Evolutionary conservation across 2,113 vertebrate species (phyloP), one percentile per base, ranked within the genome.

Genomic region (Chaetorhynchus papuensis): DNA sequence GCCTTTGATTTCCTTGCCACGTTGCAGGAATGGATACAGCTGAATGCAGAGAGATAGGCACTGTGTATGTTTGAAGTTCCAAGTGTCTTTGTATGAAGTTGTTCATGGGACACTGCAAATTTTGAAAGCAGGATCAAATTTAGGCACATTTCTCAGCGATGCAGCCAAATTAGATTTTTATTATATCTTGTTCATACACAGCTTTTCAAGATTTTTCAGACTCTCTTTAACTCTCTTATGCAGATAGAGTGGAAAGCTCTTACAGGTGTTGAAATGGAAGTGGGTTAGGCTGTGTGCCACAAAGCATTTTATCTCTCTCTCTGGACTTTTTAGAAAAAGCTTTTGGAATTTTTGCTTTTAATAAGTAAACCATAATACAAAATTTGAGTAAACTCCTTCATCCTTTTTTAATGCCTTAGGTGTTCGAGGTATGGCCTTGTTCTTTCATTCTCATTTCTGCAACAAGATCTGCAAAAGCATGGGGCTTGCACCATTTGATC

Each of bases 401-500:
- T 23, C 41, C 47, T 26, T 80, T 70, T 74, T 74, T 45, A 41
- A 90, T 95, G 33, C 54, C 5, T 0, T 92, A 99, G 99, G 99
- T 97, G 99, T 99, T 68, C 98, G 99, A 37, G 99, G 99, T 49
- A 99, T 99, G 99, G 99, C 99, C 6, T 98, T 99, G 66, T 99
- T 99, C 97, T 99, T 99, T 96, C 98, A 99, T 92, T 99, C 99
- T 16, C 99, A 99, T 45, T 97, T 98, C 92, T 99, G 99, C 97
- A 99, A 99, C 97, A 99, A 97, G 96, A 99, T 99, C 87, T 99
- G 99, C 90, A 98, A 98, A 97, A 99, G 99, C 83, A 99, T 99
- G 99, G 98, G 98, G 11, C 98, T 99, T 66, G 97, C 98, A 4
- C 98, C 99, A 3, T 99, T 99, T 31, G 99, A 99, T 98, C 97